Percentiles rank a stretch among this genome's conserved stretches.
Conservation (phyloP, 2,888 invertebrate species). For the Phasia obesa region DNA sequence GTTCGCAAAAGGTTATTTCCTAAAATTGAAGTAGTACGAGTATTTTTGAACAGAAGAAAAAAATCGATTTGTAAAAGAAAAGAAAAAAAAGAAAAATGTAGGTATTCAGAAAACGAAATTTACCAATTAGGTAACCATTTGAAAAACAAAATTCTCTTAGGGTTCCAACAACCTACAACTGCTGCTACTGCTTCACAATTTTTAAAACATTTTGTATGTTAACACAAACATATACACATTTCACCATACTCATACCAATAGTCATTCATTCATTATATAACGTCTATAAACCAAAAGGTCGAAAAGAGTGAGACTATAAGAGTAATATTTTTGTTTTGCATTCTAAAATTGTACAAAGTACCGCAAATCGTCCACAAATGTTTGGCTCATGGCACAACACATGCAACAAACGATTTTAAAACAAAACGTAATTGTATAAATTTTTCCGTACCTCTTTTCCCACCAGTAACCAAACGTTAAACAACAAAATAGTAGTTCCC, state of each 20-base stretch:
- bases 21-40: constrained; percentile 26
- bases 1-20: constrained; percentile 45
- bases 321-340: constrained; percentile 54
- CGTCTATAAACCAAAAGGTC: constrained; percentile 55
- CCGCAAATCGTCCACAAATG: constrained; percentile 67
- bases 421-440: constrained; percentile 66
- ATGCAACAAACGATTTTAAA: constrained; percentile 67
- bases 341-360: constrained; percentile 64
- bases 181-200: constrained; percentile 24
- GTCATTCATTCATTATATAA: constrained; percentile 8
- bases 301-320: constrained; percentile 43
- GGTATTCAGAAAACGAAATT: constrained; percentile 43
- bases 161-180: constrained; percentile 19
- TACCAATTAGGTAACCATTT: constrained; percentile 66
- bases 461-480: not conserved
- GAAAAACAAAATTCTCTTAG: constrained; percentile 47
- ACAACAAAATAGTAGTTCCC: constrained; percentile 6
- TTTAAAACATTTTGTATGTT: constrained; percentile 12
- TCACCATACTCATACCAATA: too few species aligned
- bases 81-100: not conserved
- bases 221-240: not conserved
- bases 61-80: constrained; percentile 19
- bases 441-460: not conserved
- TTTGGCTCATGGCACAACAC: constrained; percentile 61
- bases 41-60: constrained; percentile 4